Conservation (phyloP, 2,797 vertebrate genomes). For the Sphenodon punctatus region DNA sequence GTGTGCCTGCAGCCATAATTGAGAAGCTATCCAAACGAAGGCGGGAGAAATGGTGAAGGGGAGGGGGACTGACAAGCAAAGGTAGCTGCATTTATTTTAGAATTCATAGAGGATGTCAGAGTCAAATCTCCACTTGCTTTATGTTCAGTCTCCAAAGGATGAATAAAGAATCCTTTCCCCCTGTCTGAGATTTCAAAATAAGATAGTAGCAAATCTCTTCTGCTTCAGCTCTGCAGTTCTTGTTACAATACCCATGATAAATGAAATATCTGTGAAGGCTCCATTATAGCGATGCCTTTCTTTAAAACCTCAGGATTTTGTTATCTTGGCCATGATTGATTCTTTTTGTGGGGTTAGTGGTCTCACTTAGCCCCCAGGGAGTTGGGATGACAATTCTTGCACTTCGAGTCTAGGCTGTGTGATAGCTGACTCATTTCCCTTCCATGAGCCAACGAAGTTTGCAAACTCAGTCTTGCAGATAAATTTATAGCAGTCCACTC, state of each 20-base stretch:
- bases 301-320: slow-evolving; percentile 36
- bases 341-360: slow-evolving; percentile 46
- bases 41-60: slow-evolving; percentile 35
- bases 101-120: slow-evolving; percentile 21
- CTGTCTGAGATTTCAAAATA: slow-evolving; percentile 21
- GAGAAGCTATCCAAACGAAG: slow-evolving; percentile 36
- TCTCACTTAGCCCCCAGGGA: background rate
- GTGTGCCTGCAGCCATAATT: slow-evolving; percentile 29
- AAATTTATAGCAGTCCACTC: background rate
- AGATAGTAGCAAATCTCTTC: background rate
- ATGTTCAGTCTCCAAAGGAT: slow-evolving; percentile 21
- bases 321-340: slow-evolving; percentile 23
- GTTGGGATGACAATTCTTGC: rapidly evolving
- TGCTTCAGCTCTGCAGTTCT: background rate
- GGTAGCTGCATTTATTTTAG: slow-evolving; percentile 30
- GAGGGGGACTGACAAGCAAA: background rate
- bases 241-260: background rate
- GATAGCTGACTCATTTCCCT: background rate
- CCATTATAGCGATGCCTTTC: slow-evolving; percentile 24
- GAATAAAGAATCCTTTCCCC: slow-evolving; percentile 33
- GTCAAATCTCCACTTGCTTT: slow-evolving; percentile 35
- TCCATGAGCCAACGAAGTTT: background rate
- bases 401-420: background rate
- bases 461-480: background rate
- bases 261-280: slow-evolving; percentile 18